Percentiles rank a stretch among this genome's conserved stretches.
Conservation (phyloP, 2,888 invertebrate species). For the Patella pellucida region DNA sequence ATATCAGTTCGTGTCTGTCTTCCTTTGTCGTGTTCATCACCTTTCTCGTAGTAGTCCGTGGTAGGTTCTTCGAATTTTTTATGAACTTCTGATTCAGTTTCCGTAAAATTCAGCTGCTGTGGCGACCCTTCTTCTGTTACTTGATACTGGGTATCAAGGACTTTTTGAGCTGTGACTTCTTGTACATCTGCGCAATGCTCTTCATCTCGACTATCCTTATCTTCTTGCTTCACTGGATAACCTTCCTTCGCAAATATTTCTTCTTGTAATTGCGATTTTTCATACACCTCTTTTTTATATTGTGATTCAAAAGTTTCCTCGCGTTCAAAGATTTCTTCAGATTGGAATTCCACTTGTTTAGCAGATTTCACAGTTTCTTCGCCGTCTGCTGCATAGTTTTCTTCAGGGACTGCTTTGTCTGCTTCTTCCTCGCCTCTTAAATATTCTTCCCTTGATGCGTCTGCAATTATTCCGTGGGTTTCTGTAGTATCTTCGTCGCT, state of each 20-base stretch:
- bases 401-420: background rate
- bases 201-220: too few relatives aligned
- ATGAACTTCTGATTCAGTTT: background rate
- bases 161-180: too few relatives aligned
- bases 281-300: too few relatives aligned
- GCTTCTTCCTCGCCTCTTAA: conserved; percentile 16
- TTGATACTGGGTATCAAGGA: too few relatives aligned
- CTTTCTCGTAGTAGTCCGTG: background rate
- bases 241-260: too few relatives aligned
- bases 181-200: too few relatives aligned
- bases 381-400: background rate
- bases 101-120: too few relatives aligned
- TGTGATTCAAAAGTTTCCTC: too few relatives aligned
- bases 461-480: background rate
- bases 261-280: too few relatives aligned
- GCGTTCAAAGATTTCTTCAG: too few relatives aligned
- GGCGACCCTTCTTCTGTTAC: too few relatives aligned
- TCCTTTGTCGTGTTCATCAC: background rate
- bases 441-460: background rate
- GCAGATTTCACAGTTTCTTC: background rate
- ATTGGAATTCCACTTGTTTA: background rate
- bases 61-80: background rate
- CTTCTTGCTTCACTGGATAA: too few relatives aligned
- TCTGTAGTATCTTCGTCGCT: conserved; percentile 1
- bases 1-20: background rate